Percentiles rank a stretch among this genome's conserved stretches.
Conservation (phyloP, 2,797 vertebrate species). For the Poeciliopsis paucimaculata region DNA sequence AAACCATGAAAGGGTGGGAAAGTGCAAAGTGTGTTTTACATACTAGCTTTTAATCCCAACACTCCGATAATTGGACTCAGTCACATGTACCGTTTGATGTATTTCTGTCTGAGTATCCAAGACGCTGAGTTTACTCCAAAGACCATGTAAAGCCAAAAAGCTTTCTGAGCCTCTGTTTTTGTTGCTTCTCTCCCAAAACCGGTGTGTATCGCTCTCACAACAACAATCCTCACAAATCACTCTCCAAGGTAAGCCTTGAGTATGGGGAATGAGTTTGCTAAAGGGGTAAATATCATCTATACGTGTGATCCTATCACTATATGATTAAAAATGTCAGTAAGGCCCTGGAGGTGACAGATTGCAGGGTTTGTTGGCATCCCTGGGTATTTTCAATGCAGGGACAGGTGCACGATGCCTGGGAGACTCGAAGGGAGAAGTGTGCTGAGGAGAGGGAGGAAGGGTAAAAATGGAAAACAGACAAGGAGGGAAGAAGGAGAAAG, state of each 20-base stretch:
- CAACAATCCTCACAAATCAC: conserved; percentile 67
- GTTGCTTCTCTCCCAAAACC: conserved; percentile 55
- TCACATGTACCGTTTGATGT: conserved; percentile 74
- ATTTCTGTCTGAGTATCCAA: conserved; percentile 68
- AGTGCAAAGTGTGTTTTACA: conserved; percentile 71
- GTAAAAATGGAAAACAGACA: conserved; percentile 50
- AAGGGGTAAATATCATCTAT: conserved; percentile 72
- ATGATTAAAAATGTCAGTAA: conserved; percentile 83
- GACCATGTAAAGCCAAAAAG: conserved; percentile 59
- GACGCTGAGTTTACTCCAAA: conserved; percentile 49
- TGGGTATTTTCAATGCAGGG: conserved; percentile 77
- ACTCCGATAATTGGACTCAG: conserved; percentile 77
- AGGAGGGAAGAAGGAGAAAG: conserved; percentile 53
- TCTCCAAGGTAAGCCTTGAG: conserved; percentile 66
- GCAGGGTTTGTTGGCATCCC: conserved; percentile 73
- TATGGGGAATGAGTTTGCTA: conserved; percentile 66
- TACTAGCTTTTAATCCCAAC: conserved; percentile 74
- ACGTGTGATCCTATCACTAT: conserved; percentile 74
- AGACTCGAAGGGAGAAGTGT: conserved; percentile 65
- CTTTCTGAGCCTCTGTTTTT: conserved; percentile 61
- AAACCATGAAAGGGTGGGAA: conserved; percentile 71
- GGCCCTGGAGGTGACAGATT: conserved; percentile 81
- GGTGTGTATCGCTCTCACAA: conserved; percentile 59
- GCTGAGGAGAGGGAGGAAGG: conserved; percentile 41
- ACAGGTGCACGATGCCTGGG: conserved; percentile 80